Evolutionary conservation across 2,113 vertebrate genomes (phyloP), one percentile per base, ranked within the genome.

Genomic region (Choloepus hoffmanni): DNA sequence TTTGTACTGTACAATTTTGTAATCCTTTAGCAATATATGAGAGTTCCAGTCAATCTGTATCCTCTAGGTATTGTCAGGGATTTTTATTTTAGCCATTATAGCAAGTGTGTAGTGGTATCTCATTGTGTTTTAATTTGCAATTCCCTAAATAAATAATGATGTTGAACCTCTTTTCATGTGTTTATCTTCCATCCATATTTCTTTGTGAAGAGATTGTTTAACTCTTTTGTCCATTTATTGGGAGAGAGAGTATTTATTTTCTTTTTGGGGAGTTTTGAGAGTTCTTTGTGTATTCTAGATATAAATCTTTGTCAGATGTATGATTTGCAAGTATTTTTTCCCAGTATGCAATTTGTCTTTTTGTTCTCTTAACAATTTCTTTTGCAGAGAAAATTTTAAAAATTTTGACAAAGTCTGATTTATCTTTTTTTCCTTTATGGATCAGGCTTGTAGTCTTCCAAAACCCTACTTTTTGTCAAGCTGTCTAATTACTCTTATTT

Each of bases 251-350:
- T 21, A 5, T 76, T 88, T 62, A 15, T 76, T 45, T 94, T n/a
- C 36, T 86, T 93, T 7, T 43, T 88, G 26, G 58, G 92, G 30
- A 74, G 4, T 76, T 89, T 95, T 53, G 26, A 68, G 33, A 92
- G 40, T 63, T 83, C 13, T 67, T 92, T 77, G 28, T 88, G 16
- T 68, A 19, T 67, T 60, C 10, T 77, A 21, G 26, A 60, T 82
- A 26, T 26, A 33, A 92, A 53, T 76, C 50, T n/a, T 24, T 48
- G 7, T 33, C 30, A 67, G 33, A 76, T 28, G 48, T 13, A 11
- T 33, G 19, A 83, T 62, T 48, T 83, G 50, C 60, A 87, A 67
- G 28, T 77, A 77, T 94, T 85, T 95, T 82, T 48, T 82, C 50
- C 30, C 26, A 76, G 10, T 92, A 21, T 67, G 1, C 7, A 68